These are phyloP conservation scores for Caenorhabditis sp. DNA, from an alignment of 2,888 invertebrate genomes.

Conservation along the genomic window DNA sequence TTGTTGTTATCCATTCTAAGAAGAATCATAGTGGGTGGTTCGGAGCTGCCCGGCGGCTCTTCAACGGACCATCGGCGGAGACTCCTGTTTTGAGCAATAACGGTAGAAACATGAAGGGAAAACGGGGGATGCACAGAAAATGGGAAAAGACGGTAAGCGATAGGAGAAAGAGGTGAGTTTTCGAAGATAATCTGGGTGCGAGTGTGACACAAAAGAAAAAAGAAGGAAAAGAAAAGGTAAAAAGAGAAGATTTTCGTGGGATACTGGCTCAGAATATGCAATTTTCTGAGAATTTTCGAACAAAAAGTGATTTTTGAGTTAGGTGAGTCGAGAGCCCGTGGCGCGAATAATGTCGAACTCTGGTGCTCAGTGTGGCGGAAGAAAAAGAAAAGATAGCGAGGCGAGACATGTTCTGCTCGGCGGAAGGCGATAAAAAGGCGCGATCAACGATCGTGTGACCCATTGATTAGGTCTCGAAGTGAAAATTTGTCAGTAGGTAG, in stretches of 20 bases:
- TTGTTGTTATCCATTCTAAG: slow-evolving; percentile 61
- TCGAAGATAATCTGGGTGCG: too few species aligned
- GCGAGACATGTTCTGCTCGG: neutral
- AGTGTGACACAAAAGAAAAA: too few species aligned
- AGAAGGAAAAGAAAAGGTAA: neutral
- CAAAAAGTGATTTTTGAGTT: too few species aligned
- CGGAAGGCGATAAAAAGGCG: too few species aligned
- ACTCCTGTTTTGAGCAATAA: slow-evolving; percentile 20
- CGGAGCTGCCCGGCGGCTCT: slow-evolving; percentile 20
- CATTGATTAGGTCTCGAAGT: too few species aligned
- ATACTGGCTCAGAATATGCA: neutral
- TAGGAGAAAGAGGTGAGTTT: neutral
- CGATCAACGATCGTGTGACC: too few species aligned
- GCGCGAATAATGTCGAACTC: slow-evolving; percentile 1
- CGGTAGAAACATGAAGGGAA: slow-evolving; percentile 9
- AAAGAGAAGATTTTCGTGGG: neutral
- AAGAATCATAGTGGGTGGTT: slow-evolving; percentile 44
- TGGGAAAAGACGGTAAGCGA: slow-evolving; percentile 4
- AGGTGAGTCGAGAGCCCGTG: neutral
- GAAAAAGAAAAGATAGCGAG: slow-evolving; percentile 2
- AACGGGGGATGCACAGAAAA: slow-evolving; percentile 16
- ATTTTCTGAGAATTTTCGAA: neutral
- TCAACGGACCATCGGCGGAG: slow-evolving; percentile 44
- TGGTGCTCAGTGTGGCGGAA: neutral
- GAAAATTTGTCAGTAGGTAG: too few species aligned